Percentiles rank a stretch among this genome's conserved stretches.
Conservation (phyloP, 1,140 invertebrate genomes). For the Vanessa atalanta region DNA sequence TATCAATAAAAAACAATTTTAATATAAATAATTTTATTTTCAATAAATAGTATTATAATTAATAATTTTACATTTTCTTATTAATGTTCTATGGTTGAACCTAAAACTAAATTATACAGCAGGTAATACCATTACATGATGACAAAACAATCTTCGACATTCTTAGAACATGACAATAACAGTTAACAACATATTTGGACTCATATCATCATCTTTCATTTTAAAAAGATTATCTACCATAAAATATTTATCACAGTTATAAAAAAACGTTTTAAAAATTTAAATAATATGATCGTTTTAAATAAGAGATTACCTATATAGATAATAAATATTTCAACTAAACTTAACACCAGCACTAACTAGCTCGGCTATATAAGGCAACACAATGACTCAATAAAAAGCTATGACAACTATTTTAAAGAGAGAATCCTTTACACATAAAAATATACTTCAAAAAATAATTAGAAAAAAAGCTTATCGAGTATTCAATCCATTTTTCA, state of each 20-base stretch:
- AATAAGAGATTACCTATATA: not conserved
- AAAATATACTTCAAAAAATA: conserved; percentile 42
- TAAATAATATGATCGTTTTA: not conserved
- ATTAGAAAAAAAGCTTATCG: conserved; percentile 13
- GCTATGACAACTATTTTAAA: conserved; percentile 38
- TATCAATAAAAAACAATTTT: conserved; percentile 12
- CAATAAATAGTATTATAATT: conserved; percentile 40
- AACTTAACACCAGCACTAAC: conserved; percentile 26
- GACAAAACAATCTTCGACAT: conserved; percentile 13
- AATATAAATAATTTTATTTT: conserved; percentile 40
- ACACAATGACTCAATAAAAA: conserved; percentile 33
- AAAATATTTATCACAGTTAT: conserved; percentile 53
- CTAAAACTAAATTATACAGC: conserved; percentile 21
- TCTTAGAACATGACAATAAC: conserved; percentile 28
- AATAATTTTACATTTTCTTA: conserved; percentile 28
- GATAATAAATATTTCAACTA: conserved; percentile 5
- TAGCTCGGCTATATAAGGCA: conserved; percentile 42
- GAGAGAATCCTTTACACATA: conserved; percentile 27
- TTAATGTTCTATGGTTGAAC: conserved; percentile 4
- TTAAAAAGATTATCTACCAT: conserved; percentile 38
- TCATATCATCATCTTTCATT: conserved; percentile 26
- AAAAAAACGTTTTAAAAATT: conserved; percentile 31
- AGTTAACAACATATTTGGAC: conserved; percentile 14
- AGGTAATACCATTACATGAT: conserved; percentile 14
- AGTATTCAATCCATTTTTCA: conserved; percentile 34